A percentile compares a stretch with the other conserved stretches of the same genome.
phyloP scores from a whole-genome alignment of 2,113 vertebrate species.

The Thalassoma bifasciatum region DNA sequence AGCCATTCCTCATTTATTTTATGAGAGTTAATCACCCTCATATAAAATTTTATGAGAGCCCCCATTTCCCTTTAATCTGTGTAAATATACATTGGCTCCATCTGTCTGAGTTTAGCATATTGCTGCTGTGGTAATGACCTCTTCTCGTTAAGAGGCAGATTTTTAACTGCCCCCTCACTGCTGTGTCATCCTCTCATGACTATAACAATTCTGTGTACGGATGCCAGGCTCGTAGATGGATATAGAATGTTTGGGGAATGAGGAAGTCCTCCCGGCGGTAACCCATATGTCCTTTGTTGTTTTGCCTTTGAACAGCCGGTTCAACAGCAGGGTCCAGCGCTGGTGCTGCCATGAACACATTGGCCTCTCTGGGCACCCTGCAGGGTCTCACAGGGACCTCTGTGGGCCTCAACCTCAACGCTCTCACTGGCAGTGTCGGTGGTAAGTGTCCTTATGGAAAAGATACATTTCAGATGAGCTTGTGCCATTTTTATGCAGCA shows the following conservation, averaged over 20 bases:
- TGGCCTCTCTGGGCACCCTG: slow-evolving; percentile 95
- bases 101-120: slow-evolving; percentile 58
- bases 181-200: slow-evolving; percentile 33
- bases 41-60: slow-evolving; percentile 55
- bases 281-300: slow-evolving; percentile 8
- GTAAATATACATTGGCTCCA: slow-evolving; percentile 65
- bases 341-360: slow-evolving; percentile 93
- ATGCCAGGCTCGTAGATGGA: slow-evolving; percentile 6
- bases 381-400: slow-evolving; percentile 94
- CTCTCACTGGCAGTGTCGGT: slow-evolving; percentile 94
- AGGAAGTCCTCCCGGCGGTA: slow-evolving; percentile 4
- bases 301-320: slow-evolving; percentile 80
- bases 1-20: slow-evolving; percentile 61
- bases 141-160: slow-evolving; percentile 33
- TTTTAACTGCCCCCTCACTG: slow-evolving; percentile 37
- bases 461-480: neutral
- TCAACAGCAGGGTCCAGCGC: slow-evolving; percentile 90
- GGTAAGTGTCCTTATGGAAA: slow-evolving; percentile 80
- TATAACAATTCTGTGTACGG: slow-evolving; percentile 19
- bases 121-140: slow-evolving; percentile 46
- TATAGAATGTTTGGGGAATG: slow-evolving; percentile 6
- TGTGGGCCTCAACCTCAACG: slow-evolving; percentile 94
- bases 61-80: slow-evolving; percentile 49
- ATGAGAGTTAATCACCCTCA: slow-evolving; percentile 60
- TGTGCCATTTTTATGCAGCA: neutral